Percentiles rank a stretch among this genome's conserved stretches.
Conservation (phyloP, 2,113 vertebrate genomes). For the Caranx ignobilis region DNA sequence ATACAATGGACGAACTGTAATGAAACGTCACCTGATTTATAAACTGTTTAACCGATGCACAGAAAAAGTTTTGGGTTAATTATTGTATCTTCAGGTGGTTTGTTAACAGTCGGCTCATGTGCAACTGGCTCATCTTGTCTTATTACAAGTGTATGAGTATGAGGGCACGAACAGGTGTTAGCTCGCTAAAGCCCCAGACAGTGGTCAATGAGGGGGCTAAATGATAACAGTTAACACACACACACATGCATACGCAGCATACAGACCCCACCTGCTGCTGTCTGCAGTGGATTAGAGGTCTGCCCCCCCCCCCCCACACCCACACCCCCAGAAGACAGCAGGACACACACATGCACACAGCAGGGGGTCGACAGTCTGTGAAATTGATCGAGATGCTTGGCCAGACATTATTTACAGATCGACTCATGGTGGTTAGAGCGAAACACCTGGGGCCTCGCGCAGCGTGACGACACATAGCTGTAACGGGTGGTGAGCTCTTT, state of each 20-base stretch:
- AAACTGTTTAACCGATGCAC: too few relatives aligned
- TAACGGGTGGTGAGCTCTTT: background rate
- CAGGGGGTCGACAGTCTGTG: conserved; percentile 65
- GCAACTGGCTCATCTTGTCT: background rate
- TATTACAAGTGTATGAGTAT: conserved; percentile 64
- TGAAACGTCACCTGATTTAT: too few relatives aligned
- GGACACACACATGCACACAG: conserved; percentile 65
- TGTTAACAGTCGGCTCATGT: background rate
- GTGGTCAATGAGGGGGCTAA: conserved; percentile 60
- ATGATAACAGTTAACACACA: conserved; percentile 57
- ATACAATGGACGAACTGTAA: too few relatives aligned
- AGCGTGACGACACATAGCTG: too few relatives aligned
- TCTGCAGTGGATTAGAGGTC: conserved; percentile 79
- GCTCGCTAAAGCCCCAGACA: conserved; percentile 72
- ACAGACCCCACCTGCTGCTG: conserved; percentile 71
- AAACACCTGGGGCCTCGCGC: too few relatives aligned
- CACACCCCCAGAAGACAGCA: conserved; percentile 66
- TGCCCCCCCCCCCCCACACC: conserved; percentile 49
- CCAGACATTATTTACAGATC: conserved; percentile 58
- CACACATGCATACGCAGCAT: conserved; percentile 45
- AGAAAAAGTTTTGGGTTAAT: background rate
- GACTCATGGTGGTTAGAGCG: conserved; percentile 1
- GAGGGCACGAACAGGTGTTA: conserved; percentile 76
- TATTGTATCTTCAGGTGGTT: background rate
- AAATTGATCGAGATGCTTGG: conserved; percentile 72